Evolutionary conservation across 1,140 invertebrate species (phyloP).

Genomic region (Gryon sp.): DNA sequence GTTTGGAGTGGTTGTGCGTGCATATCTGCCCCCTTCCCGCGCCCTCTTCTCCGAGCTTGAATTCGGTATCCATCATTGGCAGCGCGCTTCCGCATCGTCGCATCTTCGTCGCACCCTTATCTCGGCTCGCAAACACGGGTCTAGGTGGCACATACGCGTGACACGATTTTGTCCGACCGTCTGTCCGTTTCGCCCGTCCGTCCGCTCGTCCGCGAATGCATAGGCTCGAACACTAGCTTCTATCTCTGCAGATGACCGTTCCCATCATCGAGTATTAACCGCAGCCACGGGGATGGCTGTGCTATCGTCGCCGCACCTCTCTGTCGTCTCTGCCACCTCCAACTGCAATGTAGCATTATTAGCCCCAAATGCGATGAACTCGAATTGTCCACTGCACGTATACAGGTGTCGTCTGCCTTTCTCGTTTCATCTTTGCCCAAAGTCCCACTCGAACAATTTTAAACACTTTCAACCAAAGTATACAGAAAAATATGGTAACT

Average conservation of each 20-base stretch:
- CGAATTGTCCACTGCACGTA: constrained; percentile 43
- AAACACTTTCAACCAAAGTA: neutral
- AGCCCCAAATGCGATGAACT: constrained; percentile 78
- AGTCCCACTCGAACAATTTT: neutral
- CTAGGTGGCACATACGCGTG: constrained; percentile 74
- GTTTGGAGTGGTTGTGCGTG: constrained; percentile 72
- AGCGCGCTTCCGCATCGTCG: neutral
- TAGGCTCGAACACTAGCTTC: constrained; percentile 67
- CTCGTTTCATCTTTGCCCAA: constrained; percentile 19
- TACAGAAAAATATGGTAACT: no score
- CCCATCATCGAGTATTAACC: constrained; percentile 81
- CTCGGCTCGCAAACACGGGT: constrained; percentile 36
- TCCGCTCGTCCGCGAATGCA: constrained; percentile 68
- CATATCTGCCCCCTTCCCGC: no score
- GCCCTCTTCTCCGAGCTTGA: constrained; percentile 1
- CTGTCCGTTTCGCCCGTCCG: constrained; percentile 60
- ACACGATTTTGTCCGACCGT: constrained; percentile 73
- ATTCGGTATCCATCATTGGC: neutral
- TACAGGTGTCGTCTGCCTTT: constrained; percentile 45
- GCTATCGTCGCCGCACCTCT: constrained; percentile 41
- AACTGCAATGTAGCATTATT: constrained; percentile 72
- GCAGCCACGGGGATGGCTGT: constrained; percentile 74
- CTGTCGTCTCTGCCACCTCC: constrained; percentile 52
- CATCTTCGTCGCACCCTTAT: constrained; percentile 49
- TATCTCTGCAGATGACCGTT: constrained; percentile 81